Evolutionary conservation across 2,888 invertebrate genomes (phyloP).

Genomic region (Volucella bombylans): DNA sequence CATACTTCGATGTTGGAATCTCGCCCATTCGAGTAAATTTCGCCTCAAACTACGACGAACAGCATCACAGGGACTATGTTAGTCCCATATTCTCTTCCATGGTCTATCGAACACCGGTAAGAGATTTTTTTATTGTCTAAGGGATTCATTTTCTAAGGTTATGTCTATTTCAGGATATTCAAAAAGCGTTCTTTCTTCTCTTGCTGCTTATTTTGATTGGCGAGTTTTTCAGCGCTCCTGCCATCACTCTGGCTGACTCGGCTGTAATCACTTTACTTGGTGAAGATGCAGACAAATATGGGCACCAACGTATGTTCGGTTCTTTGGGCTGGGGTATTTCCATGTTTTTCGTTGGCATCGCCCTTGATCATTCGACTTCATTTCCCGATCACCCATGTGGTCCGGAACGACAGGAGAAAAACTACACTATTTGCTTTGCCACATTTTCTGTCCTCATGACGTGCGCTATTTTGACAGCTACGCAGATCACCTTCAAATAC

Average conservation of each 20-base stretch:
- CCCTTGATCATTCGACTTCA: constrained; percentile 97
- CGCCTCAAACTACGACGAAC: constrained; percentile 89
- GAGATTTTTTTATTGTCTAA: constrained; percentile 12
- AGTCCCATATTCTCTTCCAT: constrained; percentile 96
- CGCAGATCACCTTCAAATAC: constrained; percentile 89
- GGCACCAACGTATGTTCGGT: constrained; percentile 98
- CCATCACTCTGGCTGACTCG: constrained; percentile 96
- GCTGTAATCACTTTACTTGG: constrained; percentile 94
- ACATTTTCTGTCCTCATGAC: constrained; percentile 98
- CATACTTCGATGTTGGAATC: constrained; percentile 81
- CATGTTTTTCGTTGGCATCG: constrained; percentile 97
- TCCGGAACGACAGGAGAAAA: constrained; percentile 95
- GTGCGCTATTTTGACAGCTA: constrained; percentile 94
- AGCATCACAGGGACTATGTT: constrained; percentile 89
- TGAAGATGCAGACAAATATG: constrained; percentile 94
- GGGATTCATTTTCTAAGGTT: constrained; percentile 75
- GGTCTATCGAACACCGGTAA: constrained; percentile 89
- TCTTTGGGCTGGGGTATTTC: constrained; percentile 98
- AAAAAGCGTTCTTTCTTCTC: constrained; percentile 97
- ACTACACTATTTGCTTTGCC: constrained; percentile 99
- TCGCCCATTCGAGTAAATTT: constrained; percentile 90
- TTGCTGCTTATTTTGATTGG: constrained; percentile 96
- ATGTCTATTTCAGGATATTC: constrained; percentile 86
- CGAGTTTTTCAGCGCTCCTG: constrained; percentile 98
- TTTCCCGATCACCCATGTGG: constrained; percentile 96